Percentiles rank a stretch among this genome's conserved stretches.
These are phyloP conservation scores for Lota lota DNA, from an alignment of 2,113 vertebrate genomes.

Conservation along the genomic window DNA sequence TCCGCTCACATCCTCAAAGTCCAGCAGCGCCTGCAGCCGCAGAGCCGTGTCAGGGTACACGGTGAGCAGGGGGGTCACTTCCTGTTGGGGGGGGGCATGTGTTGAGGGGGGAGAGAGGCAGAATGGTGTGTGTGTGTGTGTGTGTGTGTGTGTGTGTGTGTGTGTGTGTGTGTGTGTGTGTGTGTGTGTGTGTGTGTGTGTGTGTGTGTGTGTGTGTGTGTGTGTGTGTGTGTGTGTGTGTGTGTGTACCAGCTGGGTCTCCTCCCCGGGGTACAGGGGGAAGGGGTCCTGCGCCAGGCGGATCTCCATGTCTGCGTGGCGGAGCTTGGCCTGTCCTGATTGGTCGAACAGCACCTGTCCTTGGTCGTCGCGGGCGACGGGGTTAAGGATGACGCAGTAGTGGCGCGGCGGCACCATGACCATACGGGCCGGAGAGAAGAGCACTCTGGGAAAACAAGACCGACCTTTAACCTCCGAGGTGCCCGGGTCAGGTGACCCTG, in stretches of 20 bases:
- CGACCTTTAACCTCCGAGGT: no score
- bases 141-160: no score
- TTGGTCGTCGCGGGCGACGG: conserved; percentile 66
- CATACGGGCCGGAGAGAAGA: conserved; percentile 79
- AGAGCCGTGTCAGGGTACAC: conserved; percentile 87
- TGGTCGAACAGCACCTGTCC: conserved; percentile 67
- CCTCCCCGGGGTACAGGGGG: conserved; percentile 83
- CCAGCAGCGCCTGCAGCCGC: conserved; percentile 84
- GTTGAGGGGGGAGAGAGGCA: background rate
- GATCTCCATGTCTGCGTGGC: conserved; percentile 87
- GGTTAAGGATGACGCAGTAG: conserved; percentile 84
- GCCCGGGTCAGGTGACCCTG: no score
- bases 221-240: background rate
- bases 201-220: no score
- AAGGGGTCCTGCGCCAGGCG: conserved; percentile 85
- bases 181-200: no score
- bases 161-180: background rate
- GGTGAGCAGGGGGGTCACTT: conserved; percentile 81
- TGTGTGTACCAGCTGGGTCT: conserved; percentile 74
- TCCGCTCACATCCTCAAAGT: conserved; percentile 69
- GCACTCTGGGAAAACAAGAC: conserved; percentile 63
- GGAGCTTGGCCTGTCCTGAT: conserved; percentile 82
- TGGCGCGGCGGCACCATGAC: conserved; percentile 84
- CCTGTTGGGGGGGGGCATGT: conserved; percentile 52
- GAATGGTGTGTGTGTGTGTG: no score